Base-by-base conservation (phyloP, 2,888 invertebrate genomes). In the Habrosyne pyritoides region DNA sequence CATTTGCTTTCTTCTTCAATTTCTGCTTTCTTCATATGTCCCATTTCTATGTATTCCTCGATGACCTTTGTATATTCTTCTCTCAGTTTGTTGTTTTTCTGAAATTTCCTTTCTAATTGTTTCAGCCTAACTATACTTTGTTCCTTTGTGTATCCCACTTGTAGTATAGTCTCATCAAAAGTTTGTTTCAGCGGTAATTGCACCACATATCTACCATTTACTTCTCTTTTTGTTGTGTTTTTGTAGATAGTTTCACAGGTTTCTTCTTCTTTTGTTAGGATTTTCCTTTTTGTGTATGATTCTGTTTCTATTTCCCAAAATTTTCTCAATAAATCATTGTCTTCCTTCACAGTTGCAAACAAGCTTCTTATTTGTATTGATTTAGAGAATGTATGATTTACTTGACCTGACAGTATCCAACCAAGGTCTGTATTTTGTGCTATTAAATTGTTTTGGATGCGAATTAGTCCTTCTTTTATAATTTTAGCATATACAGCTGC, bases 361-460 rank as follows among this genome's bases (percentile, higher is more conserved):
- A 33, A 64, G 60, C 54, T 63, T 59, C 2, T 58, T 56, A 10
- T 63, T 52, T 21, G 59, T n/a, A 21, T 53, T 54, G 8, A 51
- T 22, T 8, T 52, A 36, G 47, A 10, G 10, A 49, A 49, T 26
- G 21, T 26, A 60, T 48, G 42, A 21, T 54, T n/a, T 47, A 64
- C 52, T 47, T 59, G 53, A 50, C 67, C 69, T 49, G 61, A 64
- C 36, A 71, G 30, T 24, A 69, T 65, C 69, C 67, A 71, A n/a
- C 67, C 69, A 12, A 70, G 62, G 52, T 33, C 61, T 8, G 65
- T 69, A 54, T 59, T 56, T 22, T 69, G 69, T 6, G 71, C 69
- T 21, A 63, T 62, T 6, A 63, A 50, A 4, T 63, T 64, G 26
- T 59, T 57, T 21, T 66, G 64, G 50, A 66, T 63, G 46, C 62